Base-by-base conservation (phyloP, 2,113 vertebrate species). In the Neotoma lepida region DNA sequence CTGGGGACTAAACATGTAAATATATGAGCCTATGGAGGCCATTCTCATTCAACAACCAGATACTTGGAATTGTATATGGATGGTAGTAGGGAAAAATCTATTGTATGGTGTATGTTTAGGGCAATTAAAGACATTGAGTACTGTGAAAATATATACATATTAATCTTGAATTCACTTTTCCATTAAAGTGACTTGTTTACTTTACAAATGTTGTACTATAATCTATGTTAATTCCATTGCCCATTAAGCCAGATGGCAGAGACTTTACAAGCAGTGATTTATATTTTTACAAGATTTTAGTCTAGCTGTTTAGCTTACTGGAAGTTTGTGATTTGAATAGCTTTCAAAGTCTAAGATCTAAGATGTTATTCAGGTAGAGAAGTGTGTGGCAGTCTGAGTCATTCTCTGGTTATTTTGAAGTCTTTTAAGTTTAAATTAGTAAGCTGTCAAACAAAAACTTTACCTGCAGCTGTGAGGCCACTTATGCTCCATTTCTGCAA, bases 341-440 rank as follows among this genome's bases (percentile, higher is more conserved):
- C 8, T 70, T 56, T 91, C 74, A 77, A 77, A 39, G 2, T 58
- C 35, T 61, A 80, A 86, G 30, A 3, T 58, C 35, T 61, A 80
- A 86, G 30, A 86, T 73, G 44, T 1, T 85, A 28, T 63, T 85
- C 13, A 89, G 10, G 5, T 17, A 71, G 49, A 73, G 20, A 85
- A 85, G 9, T 71, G 2, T 28, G 86, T 91, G 66, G 73, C 89
- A 93, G n/a, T 30, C 44, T 89, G 58, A 91, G 22, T 26, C 26
- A 84, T 84, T 95, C 51, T 41, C 15, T 58, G 0, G 33, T 35
- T 74, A 93, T 89, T 91, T 74, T 76, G 51, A 93, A 86, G 33
- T 58, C 41, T 87, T 77, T 88, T 20, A 91, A 80, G 35, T 86
- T 89, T 87, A 87, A 95, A 88, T 84, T 41, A 95, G 26, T 39